Conservation (phyloP, 2,113 vertebrate genomes). For the Calypte anna region DNA sequence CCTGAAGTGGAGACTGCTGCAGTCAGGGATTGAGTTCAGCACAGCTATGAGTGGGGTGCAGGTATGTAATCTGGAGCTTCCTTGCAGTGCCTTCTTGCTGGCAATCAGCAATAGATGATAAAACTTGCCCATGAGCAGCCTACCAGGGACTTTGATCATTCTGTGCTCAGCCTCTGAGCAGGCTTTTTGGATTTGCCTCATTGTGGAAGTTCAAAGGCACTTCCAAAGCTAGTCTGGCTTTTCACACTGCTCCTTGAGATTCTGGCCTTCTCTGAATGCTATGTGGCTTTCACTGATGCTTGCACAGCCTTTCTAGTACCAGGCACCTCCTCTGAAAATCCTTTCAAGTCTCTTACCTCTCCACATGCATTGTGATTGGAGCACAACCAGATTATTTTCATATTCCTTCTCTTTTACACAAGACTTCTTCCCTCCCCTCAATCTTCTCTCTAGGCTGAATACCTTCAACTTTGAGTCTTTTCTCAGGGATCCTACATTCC, state of each 20-base stretch:
- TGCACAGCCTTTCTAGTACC: not conserved
- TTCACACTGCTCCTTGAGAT: not conserved
- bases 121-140: not conserved
- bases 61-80: not conserved
- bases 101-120: not conserved
- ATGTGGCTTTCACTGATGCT: not conserved
- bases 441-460: not conserved
- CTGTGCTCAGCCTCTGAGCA: not conserved
- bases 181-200: not conserved
- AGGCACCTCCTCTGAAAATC: not conserved
- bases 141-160: not conserved
- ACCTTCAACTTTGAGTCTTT: not conserved
- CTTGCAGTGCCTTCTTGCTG: not conserved
- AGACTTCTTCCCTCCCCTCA: not conserved
- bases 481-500: not conserved
- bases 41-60: not conserved
- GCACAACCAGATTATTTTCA: not conserved
- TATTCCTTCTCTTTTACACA: not conserved
- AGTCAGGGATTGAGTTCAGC: not conserved
- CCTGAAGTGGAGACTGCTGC: not conserved
- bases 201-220: not conserved
- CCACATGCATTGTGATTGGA: not conserved
- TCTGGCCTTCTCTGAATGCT: not conserved
- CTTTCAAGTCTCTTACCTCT: not conserved
- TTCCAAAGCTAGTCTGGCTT: not conserved